phyloP scores from a whole-genome alignment of 2,113 vertebrate genomes.

The Hippocampus mohnikei region DNA sequence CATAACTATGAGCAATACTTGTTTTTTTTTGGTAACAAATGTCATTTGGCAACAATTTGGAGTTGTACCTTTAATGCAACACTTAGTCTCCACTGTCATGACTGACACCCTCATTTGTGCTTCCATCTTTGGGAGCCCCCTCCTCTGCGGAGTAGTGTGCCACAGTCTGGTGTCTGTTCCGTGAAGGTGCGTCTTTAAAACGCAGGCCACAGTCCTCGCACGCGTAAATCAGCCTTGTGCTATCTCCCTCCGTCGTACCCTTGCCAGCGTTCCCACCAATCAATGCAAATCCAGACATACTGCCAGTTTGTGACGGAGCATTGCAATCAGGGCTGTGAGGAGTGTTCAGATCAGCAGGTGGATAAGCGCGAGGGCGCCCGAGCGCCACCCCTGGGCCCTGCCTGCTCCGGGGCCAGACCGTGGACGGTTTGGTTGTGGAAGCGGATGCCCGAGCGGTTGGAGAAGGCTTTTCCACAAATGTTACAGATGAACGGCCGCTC shows the following conservation, averaged over 20 bases:
- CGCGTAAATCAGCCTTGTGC: conserved; percentile 46
- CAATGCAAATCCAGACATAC: background rate
- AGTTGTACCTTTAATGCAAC: background rate
- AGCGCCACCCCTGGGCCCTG: conserved; percentile 18
- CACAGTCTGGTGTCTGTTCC: conserved; percentile 73
- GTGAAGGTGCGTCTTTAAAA: conserved; percentile 72
- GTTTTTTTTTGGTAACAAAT: background rate
- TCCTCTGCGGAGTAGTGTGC: conserved; percentile 68
- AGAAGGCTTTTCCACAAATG: conserved; percentile 75
- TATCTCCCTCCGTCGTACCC: conserved; percentile 18
- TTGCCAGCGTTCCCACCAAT: background rate
- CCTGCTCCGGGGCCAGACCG: conserved; percentile 55
- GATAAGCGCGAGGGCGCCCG: conserved; percentile 41
- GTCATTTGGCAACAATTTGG: background rate
- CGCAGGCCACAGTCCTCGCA: conserved; percentile 76
- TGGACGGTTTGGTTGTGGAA: conserved; percentile 76
- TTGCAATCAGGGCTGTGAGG: background rate
- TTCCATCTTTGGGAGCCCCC: conserved; percentile 13
- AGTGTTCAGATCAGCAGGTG: conserved; percentile 3
- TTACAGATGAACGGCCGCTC: conserved; percentile 74
- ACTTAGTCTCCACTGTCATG: conserved; percentile 7
- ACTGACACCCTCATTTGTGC: conserved; percentile 16
- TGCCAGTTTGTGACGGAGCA: background rate
- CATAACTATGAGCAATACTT: no score
- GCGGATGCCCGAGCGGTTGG: conserved; percentile 74